Evolutionary conservation across 2,888 invertebrate genomes (phyloP).

Genomic region (Polyploca ridens): DNA sequence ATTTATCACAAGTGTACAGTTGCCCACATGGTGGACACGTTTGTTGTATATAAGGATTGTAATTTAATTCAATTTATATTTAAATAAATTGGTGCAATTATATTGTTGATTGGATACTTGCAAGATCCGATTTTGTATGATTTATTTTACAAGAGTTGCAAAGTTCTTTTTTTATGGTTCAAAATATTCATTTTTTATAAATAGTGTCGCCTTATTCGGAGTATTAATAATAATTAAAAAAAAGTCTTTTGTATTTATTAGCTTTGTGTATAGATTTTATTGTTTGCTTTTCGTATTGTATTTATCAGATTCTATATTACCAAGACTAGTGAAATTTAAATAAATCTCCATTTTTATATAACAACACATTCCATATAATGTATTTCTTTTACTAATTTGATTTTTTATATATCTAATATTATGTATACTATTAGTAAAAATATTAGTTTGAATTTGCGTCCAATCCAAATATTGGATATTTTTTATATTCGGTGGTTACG

Average conservation of each 20-base stretch:
- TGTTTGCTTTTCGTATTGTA: not conserved
- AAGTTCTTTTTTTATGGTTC: not conserved
- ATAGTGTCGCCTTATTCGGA: constrained; percentile 11
- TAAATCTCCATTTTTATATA: not conserved
- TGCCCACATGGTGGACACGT: constrained; percentile 26
- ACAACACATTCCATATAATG: constrained; percentile 6
- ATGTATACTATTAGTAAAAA: not conserved
- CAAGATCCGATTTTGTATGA: constrained; percentile 7
- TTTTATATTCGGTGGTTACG: not conserved
- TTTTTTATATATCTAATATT: not conserved
- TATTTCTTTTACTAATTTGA: not conserved
- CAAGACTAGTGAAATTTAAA: not conserved
- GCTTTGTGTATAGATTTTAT: constrained; percentile 5
- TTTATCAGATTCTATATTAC: constrained; percentile 2
- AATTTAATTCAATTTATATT: constrained; percentile 32
- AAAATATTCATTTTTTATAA: not conserved
- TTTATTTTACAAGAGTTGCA: not conserved
- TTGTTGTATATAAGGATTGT: constrained; percentile 42
- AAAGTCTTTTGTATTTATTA: not conserved
- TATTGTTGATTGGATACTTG: constrained; percentile 13
- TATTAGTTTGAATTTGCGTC: not conserved
- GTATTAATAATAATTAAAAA: constrained; percentile 9
- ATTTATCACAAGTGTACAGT: constrained; percentile 52
- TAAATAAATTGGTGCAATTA: constrained; percentile 43
- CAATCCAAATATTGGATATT: constrained; percentile 5